Evolutionary conservation across 1,140 invertebrate genomes (phyloP).

Genomic region (Lepidotrigona ventralis): DNA sequence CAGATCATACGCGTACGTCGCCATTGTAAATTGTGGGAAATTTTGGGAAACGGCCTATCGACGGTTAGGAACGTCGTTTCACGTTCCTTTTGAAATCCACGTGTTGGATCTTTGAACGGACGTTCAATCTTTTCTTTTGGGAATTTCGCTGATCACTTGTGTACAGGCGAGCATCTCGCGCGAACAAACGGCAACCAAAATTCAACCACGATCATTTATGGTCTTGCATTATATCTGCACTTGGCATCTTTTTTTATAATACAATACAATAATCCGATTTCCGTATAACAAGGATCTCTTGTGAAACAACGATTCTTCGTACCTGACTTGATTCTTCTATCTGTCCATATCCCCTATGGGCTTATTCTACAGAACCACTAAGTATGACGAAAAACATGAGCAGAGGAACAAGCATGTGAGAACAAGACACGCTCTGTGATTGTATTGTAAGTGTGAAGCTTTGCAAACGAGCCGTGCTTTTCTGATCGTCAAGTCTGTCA

Average conservation of each 20-base stretch:
- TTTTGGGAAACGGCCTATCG: conserved; percentile 61
- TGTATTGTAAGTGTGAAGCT: background rate
- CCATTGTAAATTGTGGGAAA: conserved; percentile 21
- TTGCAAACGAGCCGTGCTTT: background rate
- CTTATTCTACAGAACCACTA: background rate
- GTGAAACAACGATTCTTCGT: conserved; percentile 61
- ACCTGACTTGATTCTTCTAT: conserved; percentile 50
- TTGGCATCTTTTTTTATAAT: conserved; percentile 9
- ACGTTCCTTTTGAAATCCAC: conserved; percentile 21
- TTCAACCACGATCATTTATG: background rate
- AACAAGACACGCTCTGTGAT: background rate
- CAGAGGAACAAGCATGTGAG: background rate
- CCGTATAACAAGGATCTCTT: conserved; percentile 14
- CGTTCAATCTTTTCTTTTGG: background rate
- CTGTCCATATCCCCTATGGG: background rate
- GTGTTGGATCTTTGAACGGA: background rate
- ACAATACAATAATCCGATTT: conserved; percentile 12
- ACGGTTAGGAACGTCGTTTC: conserved; percentile 52
- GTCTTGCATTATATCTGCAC: background rate
- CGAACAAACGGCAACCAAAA: background rate
- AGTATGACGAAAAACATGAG: background rate
- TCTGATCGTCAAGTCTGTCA: conserved; percentile 34
- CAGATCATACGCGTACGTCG: conserved; percentile 8
- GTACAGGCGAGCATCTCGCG: background rate
- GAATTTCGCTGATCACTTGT: background rate